Percentiles rank a stretch among this genome's conserved stretches.
Conservation (phyloP, 1,140 invertebrate species). For the Eueides isabella region DNA sequence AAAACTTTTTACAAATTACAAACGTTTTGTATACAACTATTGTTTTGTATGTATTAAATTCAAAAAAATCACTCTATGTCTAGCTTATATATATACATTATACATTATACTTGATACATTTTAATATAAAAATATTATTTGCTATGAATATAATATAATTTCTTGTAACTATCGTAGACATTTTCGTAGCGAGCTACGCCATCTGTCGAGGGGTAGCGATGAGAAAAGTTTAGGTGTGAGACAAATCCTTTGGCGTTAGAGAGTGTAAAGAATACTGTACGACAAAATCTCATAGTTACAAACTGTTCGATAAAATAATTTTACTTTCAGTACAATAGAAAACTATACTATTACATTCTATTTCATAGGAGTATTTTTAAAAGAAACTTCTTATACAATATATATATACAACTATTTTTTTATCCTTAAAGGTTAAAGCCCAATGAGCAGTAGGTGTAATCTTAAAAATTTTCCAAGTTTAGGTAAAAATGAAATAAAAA, state of each 20-base stretch:
- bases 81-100: too few species aligned
- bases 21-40: too few species aligned
- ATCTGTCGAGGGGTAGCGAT: conserved; percentile 73
- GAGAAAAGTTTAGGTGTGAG: conserved; percentile 28
- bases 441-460: conserved; percentile 1
- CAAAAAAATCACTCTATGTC: too few species aligned
- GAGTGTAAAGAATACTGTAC: neutral
- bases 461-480: conserved; percentile 34
- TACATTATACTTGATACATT: too few species aligned
- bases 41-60: too few species aligned
- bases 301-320: neutral
- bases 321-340: neutral
- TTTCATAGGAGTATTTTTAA: neutral
- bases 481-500: conserved; percentile 64
- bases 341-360: neutral
- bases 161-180: conserved; percentile 15
- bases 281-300: neutral
- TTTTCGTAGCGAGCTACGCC: conserved; percentile 56
- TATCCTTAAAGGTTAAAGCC: neutral
- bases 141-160: neutral
- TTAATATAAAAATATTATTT: neutral
- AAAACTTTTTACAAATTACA: neutral
- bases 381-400: neutral
- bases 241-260: conserved; percentile 3
- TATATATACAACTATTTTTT: neutral